phyloP scores from a whole-genome alignment of 2,113 vertebrate genomes.

The Tetrax tetrax region DNA sequence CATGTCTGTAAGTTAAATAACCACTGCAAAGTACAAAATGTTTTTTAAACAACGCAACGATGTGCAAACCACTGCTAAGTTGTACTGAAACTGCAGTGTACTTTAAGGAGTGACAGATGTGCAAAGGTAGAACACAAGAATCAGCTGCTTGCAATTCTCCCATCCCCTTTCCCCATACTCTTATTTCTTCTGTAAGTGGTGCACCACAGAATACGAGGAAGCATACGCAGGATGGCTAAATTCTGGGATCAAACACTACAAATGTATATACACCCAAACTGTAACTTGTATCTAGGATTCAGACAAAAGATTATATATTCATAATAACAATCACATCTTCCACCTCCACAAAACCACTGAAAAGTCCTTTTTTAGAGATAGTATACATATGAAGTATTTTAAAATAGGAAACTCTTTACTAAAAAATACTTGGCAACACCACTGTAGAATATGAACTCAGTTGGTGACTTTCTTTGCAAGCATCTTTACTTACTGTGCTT shows the following conservation, averaged over 20 bases:
- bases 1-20: constrained; percentile 22
- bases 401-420: neutral
- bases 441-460: neutral
- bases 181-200: neutral
- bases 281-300: neutral
- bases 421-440: neutral
- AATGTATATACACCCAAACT: neutral
- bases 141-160: neutral
- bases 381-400: neutral
- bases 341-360: neutral
- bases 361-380: neutral
- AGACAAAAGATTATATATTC: neutral
- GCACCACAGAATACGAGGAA: neutral
- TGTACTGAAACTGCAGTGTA: neutral
- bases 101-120: neutral
- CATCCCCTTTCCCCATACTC: neutral
- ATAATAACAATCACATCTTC: neutral
- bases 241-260: neutral
- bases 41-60: neutral
- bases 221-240: neutral
- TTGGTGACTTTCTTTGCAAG: neutral
- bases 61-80: neutral
- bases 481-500: neutral
- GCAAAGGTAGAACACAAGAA: neutral
- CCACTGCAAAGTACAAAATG: neutral